Evolutionary conservation across 2,888 invertebrate genomes (phyloP).

Genomic region (Drosophila melanocephala): DNA sequence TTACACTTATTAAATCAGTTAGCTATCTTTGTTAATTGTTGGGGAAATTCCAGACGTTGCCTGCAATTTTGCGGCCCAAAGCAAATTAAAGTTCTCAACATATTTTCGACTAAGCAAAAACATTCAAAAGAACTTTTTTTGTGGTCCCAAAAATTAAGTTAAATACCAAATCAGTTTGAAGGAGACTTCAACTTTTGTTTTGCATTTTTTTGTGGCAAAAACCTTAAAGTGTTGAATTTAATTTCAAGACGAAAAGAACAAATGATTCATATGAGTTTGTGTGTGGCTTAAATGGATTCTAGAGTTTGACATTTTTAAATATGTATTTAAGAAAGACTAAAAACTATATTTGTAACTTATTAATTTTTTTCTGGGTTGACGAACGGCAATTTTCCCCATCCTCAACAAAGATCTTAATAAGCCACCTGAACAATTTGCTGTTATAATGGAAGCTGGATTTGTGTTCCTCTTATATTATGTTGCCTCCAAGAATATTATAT

Average conservation of each 20-base stretch:
- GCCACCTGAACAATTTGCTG: background rate
- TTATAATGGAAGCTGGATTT: background rate
- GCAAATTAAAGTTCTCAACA: background rate
- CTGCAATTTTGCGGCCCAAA: background rate
- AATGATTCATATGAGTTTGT: background rate
- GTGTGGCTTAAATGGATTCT: background rate
- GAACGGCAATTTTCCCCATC: background rate
- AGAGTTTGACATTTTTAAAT: background rate
- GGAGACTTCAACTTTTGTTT: background rate
- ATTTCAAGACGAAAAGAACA: slow-evolving; percentile 6
- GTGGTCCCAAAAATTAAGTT: background rate
- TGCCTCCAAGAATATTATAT: background rate
- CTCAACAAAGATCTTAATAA: background rate
- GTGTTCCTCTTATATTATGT: background rate
- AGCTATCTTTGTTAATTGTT: background rate
- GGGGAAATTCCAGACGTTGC: background rate
- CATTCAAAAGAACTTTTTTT: no score
- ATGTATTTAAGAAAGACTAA: background rate
- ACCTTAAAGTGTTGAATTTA: slow-evolving; percentile 7
- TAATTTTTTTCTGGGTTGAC: background rate
- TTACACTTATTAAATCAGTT: background rate
- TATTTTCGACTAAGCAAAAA: background rate
- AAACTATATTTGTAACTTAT: background rate
- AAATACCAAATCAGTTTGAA: background rate
- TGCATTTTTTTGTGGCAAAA: slow-evolving; percentile 5